phyloP scores from a whole-genome alignment of 2,797 vertebrate species.

The Channallabes apus region DNA sequence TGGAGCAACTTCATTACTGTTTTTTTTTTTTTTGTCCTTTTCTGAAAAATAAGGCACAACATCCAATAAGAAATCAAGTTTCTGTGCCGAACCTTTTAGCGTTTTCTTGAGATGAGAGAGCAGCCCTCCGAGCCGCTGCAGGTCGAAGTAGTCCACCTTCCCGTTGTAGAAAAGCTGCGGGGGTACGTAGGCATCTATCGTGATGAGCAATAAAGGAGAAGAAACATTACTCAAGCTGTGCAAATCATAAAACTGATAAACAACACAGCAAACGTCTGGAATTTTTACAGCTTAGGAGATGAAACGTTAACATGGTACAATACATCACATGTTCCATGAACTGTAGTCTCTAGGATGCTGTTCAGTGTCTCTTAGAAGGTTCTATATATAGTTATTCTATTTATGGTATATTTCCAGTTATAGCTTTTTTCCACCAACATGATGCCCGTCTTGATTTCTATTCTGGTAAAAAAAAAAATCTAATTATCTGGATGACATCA shows the following conservation, averaged over 20 bases:
- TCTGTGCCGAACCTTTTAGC: constrained; percentile 82
- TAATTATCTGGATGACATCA: background rate
- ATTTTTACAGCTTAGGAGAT: background rate
- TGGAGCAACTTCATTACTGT: background rate
- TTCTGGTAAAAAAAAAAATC: background rate
- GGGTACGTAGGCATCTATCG: constrained; percentile 87
- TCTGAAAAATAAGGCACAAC: background rate
- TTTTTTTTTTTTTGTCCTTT: background rate
- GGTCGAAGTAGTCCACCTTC: constrained; percentile 97
- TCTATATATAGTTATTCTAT: background rate
- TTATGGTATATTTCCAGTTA: background rate
- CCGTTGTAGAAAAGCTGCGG: constrained; percentile 98
- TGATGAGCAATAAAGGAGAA: constrained; percentile 12
- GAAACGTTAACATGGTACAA: background rate
- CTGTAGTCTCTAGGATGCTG: background rate
- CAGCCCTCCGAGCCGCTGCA: constrained; percentile 93
- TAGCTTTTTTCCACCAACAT: background rate
- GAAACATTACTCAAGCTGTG: background rate
- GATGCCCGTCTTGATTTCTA: background rate
- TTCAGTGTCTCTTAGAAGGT: background rate
- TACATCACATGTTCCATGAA: background rate
- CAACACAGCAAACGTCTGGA: background rate
- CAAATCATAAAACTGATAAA: background rate
- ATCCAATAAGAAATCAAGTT: background rate
- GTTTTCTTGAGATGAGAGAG: constrained; percentile 95